These are phyloP conservation scores for Halocynthia aurantium DNA, from an alignment of 23 tunicate species.

Conservation along the genomic window DNA sequence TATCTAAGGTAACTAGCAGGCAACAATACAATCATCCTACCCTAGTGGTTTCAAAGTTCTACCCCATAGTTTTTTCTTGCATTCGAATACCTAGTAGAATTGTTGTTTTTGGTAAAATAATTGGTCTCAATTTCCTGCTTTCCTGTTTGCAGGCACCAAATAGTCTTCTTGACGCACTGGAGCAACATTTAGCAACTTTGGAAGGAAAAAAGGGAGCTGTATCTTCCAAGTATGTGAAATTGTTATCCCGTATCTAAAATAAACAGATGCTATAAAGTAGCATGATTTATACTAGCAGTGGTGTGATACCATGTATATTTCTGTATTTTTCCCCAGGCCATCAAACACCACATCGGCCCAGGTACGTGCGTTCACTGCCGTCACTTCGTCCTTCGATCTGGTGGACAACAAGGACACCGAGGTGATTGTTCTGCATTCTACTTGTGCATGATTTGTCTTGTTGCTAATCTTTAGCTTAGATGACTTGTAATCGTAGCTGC, in stretches of 20 bases:
- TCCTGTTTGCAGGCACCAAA: slow-evolving; percentile 59
- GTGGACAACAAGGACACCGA: slow-evolving; percentile 39
- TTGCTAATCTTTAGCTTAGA: too few species aligned
- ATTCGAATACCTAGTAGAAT: too few species aligned
- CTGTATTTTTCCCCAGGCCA: slow-evolving; percentile 1
- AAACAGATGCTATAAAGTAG: too few species aligned
- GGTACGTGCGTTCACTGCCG: slow-evolving; percentile 31
- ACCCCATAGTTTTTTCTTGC: too few species aligned
- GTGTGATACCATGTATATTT: too few species aligned
- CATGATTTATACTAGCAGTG: too few species aligned
- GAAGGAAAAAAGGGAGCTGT: slow-evolving; percentile 68
- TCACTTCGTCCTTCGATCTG: slow-evolving; percentile 35
- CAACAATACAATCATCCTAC: too few species aligned
- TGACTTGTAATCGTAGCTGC: too few species aligned
- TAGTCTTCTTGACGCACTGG: slow-evolving; percentile 91
- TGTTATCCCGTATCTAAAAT: too few species aligned
- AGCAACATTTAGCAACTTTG: slow-evolving; percentile 75
- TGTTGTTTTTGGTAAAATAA: too few species aligned
- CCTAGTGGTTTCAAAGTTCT: too few species aligned
- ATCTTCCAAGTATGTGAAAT: slow-evolving; percentile 11
- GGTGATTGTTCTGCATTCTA: slow-evolving; percentile 5
- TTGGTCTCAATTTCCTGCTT: neutral
- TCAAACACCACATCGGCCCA: slow-evolving; percentile 34
- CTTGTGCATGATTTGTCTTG: neutral
- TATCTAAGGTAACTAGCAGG: too few species aligned